Percentiles rank a stretch among this genome's conserved stretches.
These are phyloP conservation scores for Irena cyanogastra DNA, from an alignment of 2,113 vertebrate genomes.

Conservation along the genomic window DNA sequence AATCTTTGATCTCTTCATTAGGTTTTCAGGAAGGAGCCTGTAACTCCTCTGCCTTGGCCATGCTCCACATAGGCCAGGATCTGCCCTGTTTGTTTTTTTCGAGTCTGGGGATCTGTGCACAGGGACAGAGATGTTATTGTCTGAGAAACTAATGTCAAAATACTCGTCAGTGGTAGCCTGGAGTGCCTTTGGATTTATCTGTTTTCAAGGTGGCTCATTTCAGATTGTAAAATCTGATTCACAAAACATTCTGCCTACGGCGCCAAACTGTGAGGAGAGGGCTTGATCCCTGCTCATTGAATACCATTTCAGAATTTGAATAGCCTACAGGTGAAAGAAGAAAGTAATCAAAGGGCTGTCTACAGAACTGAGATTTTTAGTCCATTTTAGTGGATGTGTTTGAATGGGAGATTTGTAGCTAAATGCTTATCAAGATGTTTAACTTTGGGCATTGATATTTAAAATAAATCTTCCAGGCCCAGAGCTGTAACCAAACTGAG, in stretches of 20 bases:
- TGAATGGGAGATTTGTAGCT: neutral
- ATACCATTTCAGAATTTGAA: neutral
- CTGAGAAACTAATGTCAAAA: neutral
- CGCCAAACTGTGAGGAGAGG: neutral
- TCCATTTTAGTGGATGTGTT: neutral
- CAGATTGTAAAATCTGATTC: neutral
- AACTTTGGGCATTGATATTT: neutral
- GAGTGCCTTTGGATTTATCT: neutral
- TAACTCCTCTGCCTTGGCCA: fast-evolving
- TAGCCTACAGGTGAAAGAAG: neutral
- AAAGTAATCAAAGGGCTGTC: neutral
- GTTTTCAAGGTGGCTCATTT: neutral
- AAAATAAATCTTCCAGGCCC: neutral
- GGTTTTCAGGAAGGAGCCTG: neutral
- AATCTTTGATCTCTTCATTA: neutral
- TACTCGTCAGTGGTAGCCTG: neutral
- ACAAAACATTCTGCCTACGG: neutral
- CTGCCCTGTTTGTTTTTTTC: neutral
- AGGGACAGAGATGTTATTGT: neutral
- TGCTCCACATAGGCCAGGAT: neutral
- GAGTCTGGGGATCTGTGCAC: neutral
- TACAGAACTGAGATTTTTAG: neutral
- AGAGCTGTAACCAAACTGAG: neutral
- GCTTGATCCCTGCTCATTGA: neutral
- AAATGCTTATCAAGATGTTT: constrained; percentile 6